These are phyloP conservation scores for Corythornis leucogaster DNA, from an alignment of 2,797 vertebrate species.

Conservation along the genomic window DNA sequence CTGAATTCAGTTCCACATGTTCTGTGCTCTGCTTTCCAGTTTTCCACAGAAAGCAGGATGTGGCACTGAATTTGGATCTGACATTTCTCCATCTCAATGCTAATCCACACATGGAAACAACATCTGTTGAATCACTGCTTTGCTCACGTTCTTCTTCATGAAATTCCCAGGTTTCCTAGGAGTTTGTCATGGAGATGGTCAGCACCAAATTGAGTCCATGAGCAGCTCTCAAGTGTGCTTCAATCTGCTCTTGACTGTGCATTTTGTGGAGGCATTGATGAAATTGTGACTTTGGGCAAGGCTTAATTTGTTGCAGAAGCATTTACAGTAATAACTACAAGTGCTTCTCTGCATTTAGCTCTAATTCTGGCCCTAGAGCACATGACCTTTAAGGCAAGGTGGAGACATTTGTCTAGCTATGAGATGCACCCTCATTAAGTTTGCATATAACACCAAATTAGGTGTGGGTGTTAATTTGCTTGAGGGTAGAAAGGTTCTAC, in stretches of 20 bases:
- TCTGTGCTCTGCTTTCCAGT: background rate
- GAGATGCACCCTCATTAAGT: background rate
- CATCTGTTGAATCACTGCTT: background rate
- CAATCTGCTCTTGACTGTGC: background rate
- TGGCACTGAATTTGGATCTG: background rate
- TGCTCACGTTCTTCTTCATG: background rate
- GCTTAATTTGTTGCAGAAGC: background rate
- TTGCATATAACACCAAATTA: too few species aligned
- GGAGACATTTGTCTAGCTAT: background rate
- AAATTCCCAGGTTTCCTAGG: background rate
- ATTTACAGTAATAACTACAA: background rate
- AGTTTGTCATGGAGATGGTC: background rate
- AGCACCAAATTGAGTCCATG: accelerated
- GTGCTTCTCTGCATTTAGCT: background rate
- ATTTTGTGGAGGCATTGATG: background rate
- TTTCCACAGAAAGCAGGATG: background rate
- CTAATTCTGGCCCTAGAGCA: background rate
- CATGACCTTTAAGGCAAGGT: background rate
- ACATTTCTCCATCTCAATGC: background rate
- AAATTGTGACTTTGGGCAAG: background rate
- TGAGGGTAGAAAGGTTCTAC: too few species aligned
- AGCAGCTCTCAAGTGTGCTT: background rate
- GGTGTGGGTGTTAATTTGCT: too few species aligned
- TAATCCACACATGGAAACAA: background rate
- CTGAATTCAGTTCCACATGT: background rate